Evolutionary conservation across 2,797 vertebrate genomes (phyloP).

Genomic region (Pseudopleuronectes americanus): DNA sequence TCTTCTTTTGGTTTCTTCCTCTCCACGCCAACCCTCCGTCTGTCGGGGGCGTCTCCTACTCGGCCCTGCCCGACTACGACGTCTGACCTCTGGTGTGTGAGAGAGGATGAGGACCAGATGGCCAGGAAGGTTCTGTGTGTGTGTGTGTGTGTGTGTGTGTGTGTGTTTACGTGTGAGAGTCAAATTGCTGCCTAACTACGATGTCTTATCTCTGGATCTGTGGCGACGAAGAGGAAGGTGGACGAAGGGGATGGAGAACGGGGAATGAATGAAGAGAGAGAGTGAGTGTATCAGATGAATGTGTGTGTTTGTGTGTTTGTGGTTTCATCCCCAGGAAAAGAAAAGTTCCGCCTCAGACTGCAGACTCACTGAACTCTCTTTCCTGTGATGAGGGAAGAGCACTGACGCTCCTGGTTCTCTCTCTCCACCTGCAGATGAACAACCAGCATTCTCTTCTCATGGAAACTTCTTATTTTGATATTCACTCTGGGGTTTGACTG

Average conservation of each 20-base stretch:
- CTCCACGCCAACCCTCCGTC: constrained; percentile 81
- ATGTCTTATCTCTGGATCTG: constrained; percentile 71
- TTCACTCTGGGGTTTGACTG: constrained; percentile 11
- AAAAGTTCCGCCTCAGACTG: constrained; percentile 11
- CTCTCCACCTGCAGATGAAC: constrained; percentile 1
- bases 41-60: constrained; percentile 81
- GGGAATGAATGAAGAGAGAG: neutral
- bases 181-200: constrained; percentile 67
- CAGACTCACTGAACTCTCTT: constrained; percentile 14
- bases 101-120: neutral
- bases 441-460: constrained; percentile 13
- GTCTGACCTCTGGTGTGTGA: constrained; percentile 66
- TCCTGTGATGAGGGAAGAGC: neutral
- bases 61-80: constrained; percentile 84
- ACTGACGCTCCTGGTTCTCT: neutral
- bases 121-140: constrained; percentile 10
- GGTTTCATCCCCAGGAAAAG: constrained; percentile 11
- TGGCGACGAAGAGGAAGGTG: constrained; percentile 20
- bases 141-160: constrained; percentile 2
- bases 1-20: constrained; percentile 87
- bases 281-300: constrained; percentile 1
- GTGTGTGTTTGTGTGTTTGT: neutral
- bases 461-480: neutral
- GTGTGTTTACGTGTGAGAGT: neutral
- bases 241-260: constrained; percentile 1